Percentiles rank a stretch among this genome's conserved stretches.
Conservation (phyloP, 2,888 invertebrate genomes). For the Galerucella nymphaeae region DNA sequence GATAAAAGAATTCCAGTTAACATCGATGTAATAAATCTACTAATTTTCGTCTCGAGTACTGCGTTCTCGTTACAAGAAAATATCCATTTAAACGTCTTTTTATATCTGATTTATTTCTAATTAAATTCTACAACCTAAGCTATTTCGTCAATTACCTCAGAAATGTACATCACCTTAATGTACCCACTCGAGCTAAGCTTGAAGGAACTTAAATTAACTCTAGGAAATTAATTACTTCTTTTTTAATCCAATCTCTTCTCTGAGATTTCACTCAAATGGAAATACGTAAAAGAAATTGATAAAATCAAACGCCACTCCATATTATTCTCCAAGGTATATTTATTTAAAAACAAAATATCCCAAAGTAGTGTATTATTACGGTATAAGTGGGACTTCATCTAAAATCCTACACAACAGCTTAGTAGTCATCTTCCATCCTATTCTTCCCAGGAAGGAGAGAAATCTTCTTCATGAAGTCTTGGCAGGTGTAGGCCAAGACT, state of each 20-base stretch:
- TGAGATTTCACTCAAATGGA: constrained; percentile 13
- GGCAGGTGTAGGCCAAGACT: no score
- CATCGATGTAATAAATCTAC: not conserved
- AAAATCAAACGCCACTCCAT: constrained; percentile 21
- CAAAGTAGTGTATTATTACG: not conserved
- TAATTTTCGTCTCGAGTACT: not conserved
- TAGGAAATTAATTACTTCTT: constrained; percentile 28
- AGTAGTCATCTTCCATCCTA: no score
- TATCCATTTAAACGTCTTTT: constrained; percentile 2
- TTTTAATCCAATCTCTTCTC: constrained; percentile 23
- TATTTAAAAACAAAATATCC: constrained; percentile 10
- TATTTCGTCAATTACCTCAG: constrained; percentile 15
- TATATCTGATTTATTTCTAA: constrained; percentile 2
- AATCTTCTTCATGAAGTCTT: no score
- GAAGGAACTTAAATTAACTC: constrained; percentile 22
- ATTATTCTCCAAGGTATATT: not conserved
- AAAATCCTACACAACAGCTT: not conserved
- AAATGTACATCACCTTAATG: constrained; percentile 27
- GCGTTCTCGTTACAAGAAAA: not conserved
- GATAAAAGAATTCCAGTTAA: no score
- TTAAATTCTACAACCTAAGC: not conserved
- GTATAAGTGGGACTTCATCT: not conserved
- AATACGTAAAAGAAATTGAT: constrained; percentile 13
- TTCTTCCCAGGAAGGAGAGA: no score
- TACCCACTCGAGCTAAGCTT: constrained; percentile 15